Conservation (phyloP, 2,113 vertebrate species). For the Accipiter cooperii region DNA sequence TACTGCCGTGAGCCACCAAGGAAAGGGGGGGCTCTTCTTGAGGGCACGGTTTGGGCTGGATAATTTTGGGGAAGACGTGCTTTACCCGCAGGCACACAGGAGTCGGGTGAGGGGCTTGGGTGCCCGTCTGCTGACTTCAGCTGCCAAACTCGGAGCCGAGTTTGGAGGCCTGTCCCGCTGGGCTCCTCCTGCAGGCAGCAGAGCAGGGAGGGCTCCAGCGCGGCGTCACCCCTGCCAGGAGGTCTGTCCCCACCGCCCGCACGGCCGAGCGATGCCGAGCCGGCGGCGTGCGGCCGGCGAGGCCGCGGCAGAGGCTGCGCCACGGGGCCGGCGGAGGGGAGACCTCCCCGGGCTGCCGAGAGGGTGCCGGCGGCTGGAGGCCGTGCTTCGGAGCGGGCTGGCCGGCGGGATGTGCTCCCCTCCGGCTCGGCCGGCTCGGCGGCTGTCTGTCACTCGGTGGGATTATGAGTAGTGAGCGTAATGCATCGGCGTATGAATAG, state of each 20-base stretch:
- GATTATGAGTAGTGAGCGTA: conserved; percentile 96
- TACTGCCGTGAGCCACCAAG: background rate
- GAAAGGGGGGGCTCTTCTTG: background rate
- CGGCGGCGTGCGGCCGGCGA: rapidly evolving
- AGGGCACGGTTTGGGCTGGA: background rate
- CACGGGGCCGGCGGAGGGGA: rapidly evolving
- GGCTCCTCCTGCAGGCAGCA: background rate
- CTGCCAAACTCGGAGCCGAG: background rate
- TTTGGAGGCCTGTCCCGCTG: background rate
- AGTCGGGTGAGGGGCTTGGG: background rate
- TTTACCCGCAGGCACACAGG: rapidly evolving
- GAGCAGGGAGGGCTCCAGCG: background rate
- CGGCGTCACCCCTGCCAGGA: background rate
- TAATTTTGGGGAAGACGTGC: background rate
- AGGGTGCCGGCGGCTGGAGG: background rate
- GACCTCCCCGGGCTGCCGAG: background rate
- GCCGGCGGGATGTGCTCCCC: background rate
- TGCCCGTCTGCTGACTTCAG: background rate
- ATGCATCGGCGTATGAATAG: conserved; percentile 95
- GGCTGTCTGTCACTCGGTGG: conserved; percentile 78
- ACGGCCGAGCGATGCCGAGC: rapidly evolving
- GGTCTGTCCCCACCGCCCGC: background rate
- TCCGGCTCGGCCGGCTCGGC: background rate
- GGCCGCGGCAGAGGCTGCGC: background rate
- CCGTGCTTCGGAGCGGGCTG: rapidly evolving